Evolutionary conservation across 2,888 invertebrate genomes (phyloP).

Genomic region (Bellardia bayeri): DNA sequence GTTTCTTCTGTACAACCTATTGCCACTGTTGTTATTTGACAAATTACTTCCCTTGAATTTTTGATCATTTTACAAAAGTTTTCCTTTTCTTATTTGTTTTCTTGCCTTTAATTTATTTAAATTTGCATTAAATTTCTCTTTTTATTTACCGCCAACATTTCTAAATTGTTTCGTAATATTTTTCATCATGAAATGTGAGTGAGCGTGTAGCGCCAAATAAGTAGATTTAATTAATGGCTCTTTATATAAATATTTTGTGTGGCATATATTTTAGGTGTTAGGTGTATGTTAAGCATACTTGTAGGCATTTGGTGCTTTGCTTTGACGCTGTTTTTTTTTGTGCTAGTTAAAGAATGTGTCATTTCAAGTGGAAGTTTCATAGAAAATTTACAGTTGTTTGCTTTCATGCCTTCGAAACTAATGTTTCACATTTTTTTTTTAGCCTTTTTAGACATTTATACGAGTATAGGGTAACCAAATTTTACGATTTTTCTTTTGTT

Average conservation of each 20-base stretch:
- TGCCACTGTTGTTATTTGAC: conserved; percentile 38
- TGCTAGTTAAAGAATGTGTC: conserved; percentile 56
- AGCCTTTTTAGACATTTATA: conserved; percentile 12
- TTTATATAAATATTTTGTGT: conserved; percentile 38
- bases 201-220: conserved; percentile 13
- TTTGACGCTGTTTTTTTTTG: background rate
- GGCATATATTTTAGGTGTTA: conserved; percentile 58
- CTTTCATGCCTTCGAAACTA: conserved; percentile 57
- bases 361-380: conserved; percentile 60
- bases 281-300: conserved; percentile 62
- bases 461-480: too few species aligned
- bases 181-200: background rate
- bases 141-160: background rate
- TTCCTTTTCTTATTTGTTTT: background rate
- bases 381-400: conserved; percentile 61
- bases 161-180: background rate
- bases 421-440: conserved; percentile 29
- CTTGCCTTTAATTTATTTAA: conserved; percentile 26
- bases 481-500: too few species aligned
- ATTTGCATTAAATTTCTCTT: conserved; percentile 35
- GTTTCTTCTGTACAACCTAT: background rate
- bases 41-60: conserved; percentile 60
- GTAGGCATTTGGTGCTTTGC: conserved; percentile 46
- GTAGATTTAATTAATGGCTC: conserved; percentile 53
- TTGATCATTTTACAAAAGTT: conserved; percentile 10